Conservation (phyloP, 2,888 invertebrate species). For the Cotesia congregata region DNA sequence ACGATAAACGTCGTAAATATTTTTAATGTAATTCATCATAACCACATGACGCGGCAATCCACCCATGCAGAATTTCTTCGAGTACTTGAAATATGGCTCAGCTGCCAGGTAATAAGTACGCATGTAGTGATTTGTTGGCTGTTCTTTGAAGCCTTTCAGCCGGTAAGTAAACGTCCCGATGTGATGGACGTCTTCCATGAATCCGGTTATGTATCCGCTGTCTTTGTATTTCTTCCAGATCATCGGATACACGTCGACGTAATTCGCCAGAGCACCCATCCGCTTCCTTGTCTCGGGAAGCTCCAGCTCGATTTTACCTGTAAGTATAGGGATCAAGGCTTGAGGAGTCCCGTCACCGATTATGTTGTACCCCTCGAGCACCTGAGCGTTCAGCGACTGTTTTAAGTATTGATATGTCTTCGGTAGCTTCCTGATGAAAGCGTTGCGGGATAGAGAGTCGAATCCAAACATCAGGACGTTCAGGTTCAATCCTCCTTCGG, state of each 20-base stretch:
- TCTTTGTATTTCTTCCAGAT: slow-evolving; percentile 85
- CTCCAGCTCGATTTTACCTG: slow-evolving; percentile 88
- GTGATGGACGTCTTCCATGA: slow-evolving; percentile 87
- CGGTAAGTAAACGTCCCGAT: slow-evolving; percentile 93
- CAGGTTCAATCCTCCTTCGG: slow-evolving; percentile 70
- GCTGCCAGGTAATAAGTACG: slow-evolving; percentile 84
- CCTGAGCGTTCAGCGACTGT: slow-evolving; percentile 74
- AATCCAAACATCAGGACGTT: slow-evolving; percentile 90
- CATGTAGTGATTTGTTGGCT: slow-evolving; percentile 93
- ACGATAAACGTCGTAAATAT: slow-evolving; percentile 76
- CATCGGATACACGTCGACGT: slow-evolving; percentile 86
- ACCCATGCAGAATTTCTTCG: slow-evolving; percentile 76
- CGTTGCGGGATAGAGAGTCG: slow-evolving; percentile 89
- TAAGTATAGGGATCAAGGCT: slow-evolving; percentile 88
- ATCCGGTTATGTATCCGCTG: slow-evolving; percentile 82
- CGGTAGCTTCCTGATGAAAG: slow-evolving; percentile 84
- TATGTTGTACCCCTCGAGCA: slow-evolving; percentile 85
- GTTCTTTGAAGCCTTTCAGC: slow-evolving; percentile 84
- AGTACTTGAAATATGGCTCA: slow-evolving; percentile 72
- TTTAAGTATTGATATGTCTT: slow-evolving; percentile 80
- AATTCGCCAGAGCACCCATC: slow-evolving; percentile 74
- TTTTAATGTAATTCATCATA: slow-evolving; percentile 72
- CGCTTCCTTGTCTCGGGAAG: slow-evolving; percentile 87
- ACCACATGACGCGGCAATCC: slow-evolving; percentile 82
- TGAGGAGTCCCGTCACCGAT: slow-evolving; percentile 91